Conservation (phyloP, 2,797 vertebrate species). For the Scarus forsteni region DNA sequence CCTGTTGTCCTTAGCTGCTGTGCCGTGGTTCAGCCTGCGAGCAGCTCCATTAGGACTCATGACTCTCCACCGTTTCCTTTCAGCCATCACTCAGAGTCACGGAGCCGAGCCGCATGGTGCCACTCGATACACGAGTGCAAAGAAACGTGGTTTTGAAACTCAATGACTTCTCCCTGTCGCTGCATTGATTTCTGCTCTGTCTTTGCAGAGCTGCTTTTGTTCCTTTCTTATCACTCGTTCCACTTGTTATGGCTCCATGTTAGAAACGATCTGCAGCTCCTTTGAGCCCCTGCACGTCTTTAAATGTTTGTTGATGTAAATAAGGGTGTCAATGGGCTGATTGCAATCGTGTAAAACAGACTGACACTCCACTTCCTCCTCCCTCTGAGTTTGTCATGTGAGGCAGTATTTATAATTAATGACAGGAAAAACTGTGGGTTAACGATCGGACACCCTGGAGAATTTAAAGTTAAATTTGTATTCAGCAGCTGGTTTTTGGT, state of each 20-base stretch:
- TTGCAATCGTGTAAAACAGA: conserved; percentile 39
- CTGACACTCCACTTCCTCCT: conserved; percentile 42
- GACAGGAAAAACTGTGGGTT: conserved; percentile 9
- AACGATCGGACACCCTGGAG: conserved; percentile 15
- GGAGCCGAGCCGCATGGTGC: conserved; percentile 4
- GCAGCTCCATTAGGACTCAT: conserved; percentile 32
- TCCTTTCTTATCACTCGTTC: not conserved
- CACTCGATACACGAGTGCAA: conserved; percentile 11
- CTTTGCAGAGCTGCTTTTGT: not conserved
- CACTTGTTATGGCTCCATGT: conserved; percentile 14
- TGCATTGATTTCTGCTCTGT: not conserved
- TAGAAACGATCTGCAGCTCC: conserved; percentile 17
- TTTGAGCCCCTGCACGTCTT: not conserved
- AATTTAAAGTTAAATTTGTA: conserved; percentile 1
- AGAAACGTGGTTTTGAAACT: conserved; percentile 16
- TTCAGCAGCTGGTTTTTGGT: not conserved
- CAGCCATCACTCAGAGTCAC: conserved; percentile 18
- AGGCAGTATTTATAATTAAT: conserved; percentile 60
- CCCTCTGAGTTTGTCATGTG: conserved; percentile 30
- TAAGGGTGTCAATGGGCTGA: conserved; percentile 32
- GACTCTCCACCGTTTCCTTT: conserved; percentile 45
- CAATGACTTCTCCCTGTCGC: not conserved
- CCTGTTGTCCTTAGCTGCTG: conserved; percentile 58
- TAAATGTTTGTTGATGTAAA: not conserved
- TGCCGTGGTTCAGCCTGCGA: conserved; percentile 39